These are phyloP conservation scores for Nipponia nippon DNA, from an alignment of 2,113 vertebrate genomes.

Conservation along the genomic window DNA sequence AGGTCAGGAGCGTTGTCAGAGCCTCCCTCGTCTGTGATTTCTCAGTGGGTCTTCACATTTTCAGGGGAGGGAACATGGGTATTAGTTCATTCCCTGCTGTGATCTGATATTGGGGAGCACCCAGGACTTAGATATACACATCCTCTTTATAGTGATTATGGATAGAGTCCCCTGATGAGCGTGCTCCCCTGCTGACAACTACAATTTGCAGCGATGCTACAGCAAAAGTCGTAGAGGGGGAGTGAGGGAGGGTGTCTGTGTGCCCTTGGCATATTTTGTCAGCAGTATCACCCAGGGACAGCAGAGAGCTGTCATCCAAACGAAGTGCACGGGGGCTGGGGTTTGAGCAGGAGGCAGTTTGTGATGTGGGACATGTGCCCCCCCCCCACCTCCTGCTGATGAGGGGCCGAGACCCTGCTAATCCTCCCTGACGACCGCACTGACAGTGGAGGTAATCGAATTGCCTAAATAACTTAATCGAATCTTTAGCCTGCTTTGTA, in stretches of 20 bases:
- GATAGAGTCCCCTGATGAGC: not conserved
- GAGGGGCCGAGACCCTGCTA: not conserved
- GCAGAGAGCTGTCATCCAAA: not conserved
- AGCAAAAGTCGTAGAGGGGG: not conserved
- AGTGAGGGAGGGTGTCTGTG: not conserved
- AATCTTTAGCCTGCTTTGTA: not conserved
- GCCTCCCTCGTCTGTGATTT: not conserved
- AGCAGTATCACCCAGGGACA: not conserved
- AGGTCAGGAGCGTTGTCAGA: rapidly evolving
- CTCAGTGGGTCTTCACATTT: not conserved
- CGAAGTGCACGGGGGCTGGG: not conserved
- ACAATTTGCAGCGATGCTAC: not conserved
- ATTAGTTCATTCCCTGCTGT: slow-evolving; percentile 1
- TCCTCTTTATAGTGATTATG: not conserved
- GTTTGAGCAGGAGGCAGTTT: not conserved
- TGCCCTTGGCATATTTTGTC: not conserved
- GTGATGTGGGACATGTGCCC: not conserved
- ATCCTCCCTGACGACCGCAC: rapidly evolving
- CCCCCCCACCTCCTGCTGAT: not conserved
- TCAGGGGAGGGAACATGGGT: not conserved
- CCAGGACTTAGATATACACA: not conserved
- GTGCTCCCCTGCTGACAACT: not conserved
- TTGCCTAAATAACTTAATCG: not conserved
- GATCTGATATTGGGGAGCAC: slow-evolving; percentile 12
- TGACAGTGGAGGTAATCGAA: not conserved